phyloP scores from a whole-genome alignment of 2,113 vertebrate genomes.

The Cyphotilapia sp. region DNA sequence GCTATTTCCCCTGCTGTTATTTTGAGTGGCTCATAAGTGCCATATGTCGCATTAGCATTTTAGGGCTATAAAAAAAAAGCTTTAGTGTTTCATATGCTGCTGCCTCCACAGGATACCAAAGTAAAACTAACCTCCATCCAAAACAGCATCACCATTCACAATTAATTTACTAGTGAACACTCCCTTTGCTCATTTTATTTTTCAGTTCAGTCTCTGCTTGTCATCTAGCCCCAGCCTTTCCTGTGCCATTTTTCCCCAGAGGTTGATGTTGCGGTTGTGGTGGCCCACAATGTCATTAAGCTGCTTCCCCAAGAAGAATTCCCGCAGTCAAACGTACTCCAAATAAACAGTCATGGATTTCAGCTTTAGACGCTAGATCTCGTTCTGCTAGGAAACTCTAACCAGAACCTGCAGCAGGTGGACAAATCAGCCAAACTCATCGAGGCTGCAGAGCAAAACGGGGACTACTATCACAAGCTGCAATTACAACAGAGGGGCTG shows the following conservation, averaged over 20 bases:
- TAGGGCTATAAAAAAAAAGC: background rate
- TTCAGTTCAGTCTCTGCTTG: background rate
- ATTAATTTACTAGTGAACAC: background rate
- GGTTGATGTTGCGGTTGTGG: background rate
- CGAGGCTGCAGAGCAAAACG: background rate
- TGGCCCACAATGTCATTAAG: background rate
- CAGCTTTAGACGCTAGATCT: background rate
- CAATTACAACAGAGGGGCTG: background rate
- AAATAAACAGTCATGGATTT: background rate
- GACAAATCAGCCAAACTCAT: background rate
- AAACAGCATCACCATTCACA: background rate
- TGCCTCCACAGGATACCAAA: background rate
- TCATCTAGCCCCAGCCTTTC: background rate
- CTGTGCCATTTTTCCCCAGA: background rate
- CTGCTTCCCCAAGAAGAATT: background rate
- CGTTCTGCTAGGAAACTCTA: background rate
- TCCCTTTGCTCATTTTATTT: background rate
- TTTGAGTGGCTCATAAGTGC: background rate
- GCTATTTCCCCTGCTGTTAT: background rate
- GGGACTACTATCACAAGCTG: background rate
- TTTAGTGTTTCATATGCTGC: background rate
- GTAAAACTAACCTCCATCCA: background rate
- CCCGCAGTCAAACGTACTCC: background rate
- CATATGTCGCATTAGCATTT: background rate
- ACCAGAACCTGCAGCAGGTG: background rate